Evolutionary conservation across 2,113 vertebrate species (phyloP).

Genomic region (Lutjanus erythropterus): DNA sequence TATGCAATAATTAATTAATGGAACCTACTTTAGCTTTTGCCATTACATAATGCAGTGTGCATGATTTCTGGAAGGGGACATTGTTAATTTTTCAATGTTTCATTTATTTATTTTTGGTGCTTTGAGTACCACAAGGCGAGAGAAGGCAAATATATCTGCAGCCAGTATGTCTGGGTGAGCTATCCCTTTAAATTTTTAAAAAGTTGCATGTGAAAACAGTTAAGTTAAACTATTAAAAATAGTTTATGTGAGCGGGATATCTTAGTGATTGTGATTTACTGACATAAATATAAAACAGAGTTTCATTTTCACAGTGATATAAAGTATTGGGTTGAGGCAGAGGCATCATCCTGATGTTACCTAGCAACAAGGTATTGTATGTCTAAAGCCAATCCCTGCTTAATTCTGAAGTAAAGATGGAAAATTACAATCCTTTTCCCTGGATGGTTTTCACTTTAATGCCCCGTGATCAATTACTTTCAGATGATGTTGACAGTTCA

Average conservation of each 20-base stretch:
- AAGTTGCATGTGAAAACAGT: not conserved
- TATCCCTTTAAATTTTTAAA: no score
- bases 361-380: conserved; percentile 84
- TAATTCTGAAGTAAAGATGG: conserved; percentile 42
- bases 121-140: no score
- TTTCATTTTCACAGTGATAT: conserved; percentile 41
- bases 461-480: not conserved
- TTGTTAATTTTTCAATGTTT: no score
- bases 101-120: no score
- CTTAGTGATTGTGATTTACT: conserved; percentile 11
- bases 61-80: no score
- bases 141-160: no score
- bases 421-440: conserved; percentile 18
- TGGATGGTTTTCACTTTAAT: not conserved
- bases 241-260: not conserved
- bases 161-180: no score
- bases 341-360: conserved; percentile 77
- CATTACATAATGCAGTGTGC: conserved; percentile 46
- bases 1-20: conserved; percentile 36
- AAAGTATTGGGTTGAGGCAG: conserved; percentile 45
- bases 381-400: conserved; percentile 51
- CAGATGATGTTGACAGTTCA: not conserved
- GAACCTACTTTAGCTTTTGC: conserved; percentile 8
- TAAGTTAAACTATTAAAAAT: not conserved
- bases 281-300: conserved; percentile 27